These are phyloP conservation scores for Alentia gelatinosa DNA, from an alignment of 2,888 invertebrate genomes.

Conservation along the genomic window DNA sequence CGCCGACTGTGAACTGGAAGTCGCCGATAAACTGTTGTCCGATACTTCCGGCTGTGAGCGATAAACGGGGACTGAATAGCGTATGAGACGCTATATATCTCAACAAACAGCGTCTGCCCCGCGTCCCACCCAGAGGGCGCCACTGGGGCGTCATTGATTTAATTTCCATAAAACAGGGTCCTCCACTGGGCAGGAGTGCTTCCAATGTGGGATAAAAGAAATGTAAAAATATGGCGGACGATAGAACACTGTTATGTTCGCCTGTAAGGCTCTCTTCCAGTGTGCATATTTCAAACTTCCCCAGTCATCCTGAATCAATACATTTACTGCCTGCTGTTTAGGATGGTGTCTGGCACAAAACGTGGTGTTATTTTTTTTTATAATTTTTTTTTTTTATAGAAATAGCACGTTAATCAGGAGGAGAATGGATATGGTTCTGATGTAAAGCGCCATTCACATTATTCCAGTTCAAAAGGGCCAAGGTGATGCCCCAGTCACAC, in stretches of 20 bases:
- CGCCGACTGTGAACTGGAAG: background rate
- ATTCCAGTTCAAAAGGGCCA: no score
- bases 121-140: background rate
- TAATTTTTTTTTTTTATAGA: no score
- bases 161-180: background rate
- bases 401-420: no score
- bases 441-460: no score
- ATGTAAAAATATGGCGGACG: background rate
- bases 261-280: background rate
- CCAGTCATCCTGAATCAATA: no score
- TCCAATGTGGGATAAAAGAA: background rate
- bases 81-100: background rate
- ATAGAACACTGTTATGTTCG: background rate
- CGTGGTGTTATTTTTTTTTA: no score
- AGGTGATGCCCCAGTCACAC: no score
- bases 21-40: background rate
- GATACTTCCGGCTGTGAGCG: background rate
- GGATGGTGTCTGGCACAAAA: no score
- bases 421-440: no score
- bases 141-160: background rate
- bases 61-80: background rate
- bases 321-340: no score
- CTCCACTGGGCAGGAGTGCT: constrained; percentile 4
- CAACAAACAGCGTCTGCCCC: background rate
- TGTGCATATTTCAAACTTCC: background rate